Conservation (phyloP, 2,113 vertebrate species). For the Pterocles burchelli region DNA sequence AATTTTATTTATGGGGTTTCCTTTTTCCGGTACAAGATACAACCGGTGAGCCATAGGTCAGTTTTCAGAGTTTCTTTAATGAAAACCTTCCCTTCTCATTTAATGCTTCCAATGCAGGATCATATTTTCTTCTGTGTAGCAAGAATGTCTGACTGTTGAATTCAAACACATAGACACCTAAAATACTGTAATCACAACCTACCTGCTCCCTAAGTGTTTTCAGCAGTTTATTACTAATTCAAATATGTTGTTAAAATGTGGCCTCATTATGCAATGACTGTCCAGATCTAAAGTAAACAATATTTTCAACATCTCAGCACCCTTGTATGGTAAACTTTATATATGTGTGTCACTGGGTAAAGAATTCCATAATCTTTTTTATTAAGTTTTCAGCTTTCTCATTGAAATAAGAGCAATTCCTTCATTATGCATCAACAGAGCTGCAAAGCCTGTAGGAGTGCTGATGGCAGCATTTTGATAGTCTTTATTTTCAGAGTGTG, state of each 20-base stretch:
- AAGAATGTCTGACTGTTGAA: background rate
- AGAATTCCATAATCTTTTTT: background rate
- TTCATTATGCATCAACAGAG: background rate
- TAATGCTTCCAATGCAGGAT: constrained; percentile 25
- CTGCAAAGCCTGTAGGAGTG: background rate
- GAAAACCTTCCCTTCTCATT: constrained; percentile 45
- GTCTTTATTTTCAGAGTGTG: background rate
- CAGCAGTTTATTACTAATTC: background rate
- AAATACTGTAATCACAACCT: constrained; percentile 2
- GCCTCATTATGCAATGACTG: background rate
- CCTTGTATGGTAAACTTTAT: background rate
- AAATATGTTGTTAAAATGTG: background rate
- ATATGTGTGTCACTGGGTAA: background rate
- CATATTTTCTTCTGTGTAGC: background rate
- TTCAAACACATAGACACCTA: background rate
- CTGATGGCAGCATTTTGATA: background rate
- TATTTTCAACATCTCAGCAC: background rate
- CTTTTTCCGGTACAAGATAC: background rate
- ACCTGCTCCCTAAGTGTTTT: background rate
- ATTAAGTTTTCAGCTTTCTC: background rate
- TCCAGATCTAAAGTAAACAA: background rate
- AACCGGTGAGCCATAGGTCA: constrained; percentile 50
- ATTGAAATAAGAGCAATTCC: background rate
- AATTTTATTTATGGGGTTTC: constrained; percentile 62
- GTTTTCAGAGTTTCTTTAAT: constrained; percentile 43